Evolutionary conservation across 1,140 invertebrate species (phyloP), one percentile per base, ranked within the genome.

Genomic region (Galleria mellonella): DNA sequence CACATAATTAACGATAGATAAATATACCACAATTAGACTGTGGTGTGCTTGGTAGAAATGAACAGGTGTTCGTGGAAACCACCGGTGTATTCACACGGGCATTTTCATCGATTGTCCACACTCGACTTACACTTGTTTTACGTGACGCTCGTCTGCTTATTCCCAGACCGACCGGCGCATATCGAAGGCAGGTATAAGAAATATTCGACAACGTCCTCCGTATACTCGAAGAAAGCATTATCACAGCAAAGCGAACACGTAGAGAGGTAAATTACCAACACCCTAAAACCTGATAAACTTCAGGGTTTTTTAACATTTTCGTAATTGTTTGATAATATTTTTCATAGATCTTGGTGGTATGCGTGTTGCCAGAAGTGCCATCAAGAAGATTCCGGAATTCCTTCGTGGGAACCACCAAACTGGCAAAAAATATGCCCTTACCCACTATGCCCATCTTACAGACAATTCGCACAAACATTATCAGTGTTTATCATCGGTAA

Each of bases 381-480:
- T 61, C 88, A 89, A 56, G 88, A 90, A 59, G 92, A 94, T 55
- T 77, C 81, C 41, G 88, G 88, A 9, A 79, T 78, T 74, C 90
- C 92, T 6, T 91, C 93, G 9, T 95, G 93, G 93, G 92, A 94
- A 66, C 94, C 94, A 2, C 79, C 89, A 0, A 87, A 90, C 41
- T 95, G 93, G 93, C 89, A 90, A 51, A 90, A 89, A 73, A 79
- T 93, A 47, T 95, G 93, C 65, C 94, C 94, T 0, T 93, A 93
- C 61, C 94, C 94, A 11, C 90, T 94, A 64, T 95, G 93, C 64
- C 93, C 93, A 4, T 92, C 92, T 1, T 94, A 93, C 72, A 87
- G 93, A 40, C 92, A 93, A 67, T 91, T 94, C 62, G 92, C 93
- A 2, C 87, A 93, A 38, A 83, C 93, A 1, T 32, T 94, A 14